Conservation (phyloP, 2,888 invertebrate species). For the Pyrrhia umbra region DNA sequence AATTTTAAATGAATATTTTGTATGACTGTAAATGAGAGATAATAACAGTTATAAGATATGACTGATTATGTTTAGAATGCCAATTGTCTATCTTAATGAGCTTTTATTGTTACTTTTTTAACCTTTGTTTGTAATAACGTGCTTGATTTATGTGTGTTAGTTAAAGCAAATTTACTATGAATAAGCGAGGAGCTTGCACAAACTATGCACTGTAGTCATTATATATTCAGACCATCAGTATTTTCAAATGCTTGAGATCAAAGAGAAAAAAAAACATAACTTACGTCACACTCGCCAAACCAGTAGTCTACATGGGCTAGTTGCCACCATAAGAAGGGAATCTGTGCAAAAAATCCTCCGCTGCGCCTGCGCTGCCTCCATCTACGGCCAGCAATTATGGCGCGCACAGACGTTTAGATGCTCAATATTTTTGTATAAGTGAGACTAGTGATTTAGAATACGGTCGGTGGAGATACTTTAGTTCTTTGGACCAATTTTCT, state of each 20-base stretch:
- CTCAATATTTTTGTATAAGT: slow-evolving; percentile 52
- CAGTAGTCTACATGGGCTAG: slow-evolving; percentile 47
- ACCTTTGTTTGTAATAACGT: not conserved
- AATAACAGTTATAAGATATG: not conserved
- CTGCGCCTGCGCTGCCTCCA: slow-evolving; percentile 59
- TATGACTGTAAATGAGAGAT: not conserved
- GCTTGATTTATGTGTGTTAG: not conserved
- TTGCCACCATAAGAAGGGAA: slow-evolving; percentile 62
- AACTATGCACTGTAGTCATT: not conserved
- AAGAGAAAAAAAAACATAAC: not conserved
- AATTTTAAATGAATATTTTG: not conserved
- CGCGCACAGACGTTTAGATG: slow-evolving; percentile 43
- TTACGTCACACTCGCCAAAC: slow-evolving; percentile 18
- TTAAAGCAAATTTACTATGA: not conserved
- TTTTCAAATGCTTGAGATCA: not conserved
- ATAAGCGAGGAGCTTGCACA: not conserved
- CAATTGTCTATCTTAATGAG: not conserved
- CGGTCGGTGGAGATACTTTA: not conserved
- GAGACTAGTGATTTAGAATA: slow-evolving; percentile 37
- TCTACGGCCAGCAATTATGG: slow-evolving; percentile 64
- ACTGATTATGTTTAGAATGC: not conserved
- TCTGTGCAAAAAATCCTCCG: slow-evolving; percentile 63
- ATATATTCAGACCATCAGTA: not conserved
- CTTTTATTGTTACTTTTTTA: not conserved
- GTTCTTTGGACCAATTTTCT: slow-evolving; percentile 3